A percentile compares a stretch with the other conserved stretches of the same genome.
These are phyloP conservation scores for Centropus bengalensis DNA, from an alignment of 2,113 vertebrate genomes.

Conservation along the genomic window DNA sequence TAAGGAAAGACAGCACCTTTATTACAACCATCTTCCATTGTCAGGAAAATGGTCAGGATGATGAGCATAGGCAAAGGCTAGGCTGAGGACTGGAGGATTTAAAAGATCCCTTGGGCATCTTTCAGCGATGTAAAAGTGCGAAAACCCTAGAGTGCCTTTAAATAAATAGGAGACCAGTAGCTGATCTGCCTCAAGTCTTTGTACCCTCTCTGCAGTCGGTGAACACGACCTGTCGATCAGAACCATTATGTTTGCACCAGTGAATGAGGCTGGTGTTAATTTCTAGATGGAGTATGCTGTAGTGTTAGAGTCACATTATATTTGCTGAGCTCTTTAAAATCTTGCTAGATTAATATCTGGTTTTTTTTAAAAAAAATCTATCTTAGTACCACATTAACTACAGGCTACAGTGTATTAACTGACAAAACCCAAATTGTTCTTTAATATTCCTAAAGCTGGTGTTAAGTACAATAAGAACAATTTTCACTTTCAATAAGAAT, in stretches of 20 bases:
- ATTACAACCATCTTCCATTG: background rate
- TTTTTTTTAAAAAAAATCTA: conserved; percentile 3
- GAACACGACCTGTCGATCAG: background rate
- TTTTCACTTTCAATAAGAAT: conserved; percentile 75
- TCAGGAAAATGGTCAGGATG: background rate
- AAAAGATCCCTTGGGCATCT: background rate
- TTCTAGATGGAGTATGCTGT: background rate
- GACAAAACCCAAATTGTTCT: conserved; percentile 73
- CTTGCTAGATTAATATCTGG: conserved; percentile 51
- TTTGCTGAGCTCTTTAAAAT: conserved; percentile 49
- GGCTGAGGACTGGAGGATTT: background rate
- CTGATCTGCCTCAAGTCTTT: background rate
- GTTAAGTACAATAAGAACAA: conserved; percentile 74
- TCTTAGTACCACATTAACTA: conserved; percentile 67
- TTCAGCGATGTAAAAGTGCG: background rate
- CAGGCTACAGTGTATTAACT: conserved; percentile 67
- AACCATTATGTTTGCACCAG: background rate
- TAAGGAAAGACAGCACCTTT: background rate
- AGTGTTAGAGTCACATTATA: conserved; percentile 1
- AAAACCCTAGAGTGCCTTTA: background rate
- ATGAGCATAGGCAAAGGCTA: fast-evolving
- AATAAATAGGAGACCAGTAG: background rate
- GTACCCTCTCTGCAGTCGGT: background rate
- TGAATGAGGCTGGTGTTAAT: background rate
- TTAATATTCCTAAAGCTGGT: conserved; percentile 77